Conservation (phyloP, 1,140 invertebrate species). For the Drosophila gunungcola region DNA sequence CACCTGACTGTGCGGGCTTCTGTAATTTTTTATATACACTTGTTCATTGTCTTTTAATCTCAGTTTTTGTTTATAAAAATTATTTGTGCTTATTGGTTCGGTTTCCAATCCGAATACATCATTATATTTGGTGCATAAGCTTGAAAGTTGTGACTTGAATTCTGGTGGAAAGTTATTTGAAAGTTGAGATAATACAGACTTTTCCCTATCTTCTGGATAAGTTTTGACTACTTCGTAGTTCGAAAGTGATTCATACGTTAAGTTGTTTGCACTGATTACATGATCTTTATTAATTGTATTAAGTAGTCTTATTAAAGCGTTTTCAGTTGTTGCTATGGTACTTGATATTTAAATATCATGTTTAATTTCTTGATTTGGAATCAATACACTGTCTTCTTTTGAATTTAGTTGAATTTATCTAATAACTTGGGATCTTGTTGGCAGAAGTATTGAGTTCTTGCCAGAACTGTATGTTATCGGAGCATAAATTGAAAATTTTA, state of each 20-base stretch:
- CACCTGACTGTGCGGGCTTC: too few species aligned
- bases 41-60: neutral
- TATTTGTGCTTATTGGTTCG: neutral
- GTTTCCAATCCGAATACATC: neutral
- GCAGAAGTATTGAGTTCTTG: too few species aligned
- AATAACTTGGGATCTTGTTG: too few species aligned
- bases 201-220: slow-evolving; percentile 2
- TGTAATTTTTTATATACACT: neutral
- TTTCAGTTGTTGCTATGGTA: neutral
- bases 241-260: neutral
- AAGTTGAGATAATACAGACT: slow-evolving; percentile 1
- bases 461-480: too few species aligned
- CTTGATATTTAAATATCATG: neutral
- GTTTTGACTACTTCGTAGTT: slow-evolving; percentile 9
- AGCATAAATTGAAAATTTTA: too few species aligned
- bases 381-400: too few species aligned
- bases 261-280: slow-evolving; percentile 4
- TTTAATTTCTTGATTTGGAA: neutral
- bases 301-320: neutral
- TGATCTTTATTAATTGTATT: neutral
- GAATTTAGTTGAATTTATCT: too few species aligned
- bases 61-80: too few species aligned
- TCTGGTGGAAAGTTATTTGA: neutral
- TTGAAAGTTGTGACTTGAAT: neutral
- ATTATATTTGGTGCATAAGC: neutral